A percentile compares a stretch with the other conserved stretches of the same genome.
phyloP scores from a whole-genome alignment of 2,888 invertebrate genomes.

The Oxytorus armatus region DNA sequence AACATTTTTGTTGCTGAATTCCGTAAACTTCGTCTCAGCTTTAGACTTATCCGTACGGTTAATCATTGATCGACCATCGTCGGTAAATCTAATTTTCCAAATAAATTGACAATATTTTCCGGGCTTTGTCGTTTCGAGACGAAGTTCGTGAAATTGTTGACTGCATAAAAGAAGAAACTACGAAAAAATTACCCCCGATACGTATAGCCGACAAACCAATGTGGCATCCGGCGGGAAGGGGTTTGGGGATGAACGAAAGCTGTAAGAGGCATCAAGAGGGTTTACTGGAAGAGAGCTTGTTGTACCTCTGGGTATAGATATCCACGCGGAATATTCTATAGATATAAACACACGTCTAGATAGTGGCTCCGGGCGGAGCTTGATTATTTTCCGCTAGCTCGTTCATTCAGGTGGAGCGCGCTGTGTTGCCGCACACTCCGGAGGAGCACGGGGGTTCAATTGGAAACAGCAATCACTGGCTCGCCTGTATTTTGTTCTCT shows the following conservation, averaged over 20 bases:
- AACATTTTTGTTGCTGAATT: neutral
- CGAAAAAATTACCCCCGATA: conserved; percentile 52
- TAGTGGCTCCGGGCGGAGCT: conserved; percentile 83
- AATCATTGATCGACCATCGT: neutral
- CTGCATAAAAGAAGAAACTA: conserved; percentile 37
- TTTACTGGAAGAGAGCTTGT: conserved; percentile 70
- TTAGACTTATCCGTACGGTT: neutral
- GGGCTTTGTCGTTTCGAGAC: neutral
- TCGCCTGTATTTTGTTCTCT: conserved; percentile 84
- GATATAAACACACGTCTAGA: conserved; percentile 73
- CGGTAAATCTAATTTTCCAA: neutral
- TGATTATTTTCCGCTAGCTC: conserved; percentile 84
- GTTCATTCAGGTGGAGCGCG: conserved; percentile 84
- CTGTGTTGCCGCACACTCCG: conserved; percentile 75
- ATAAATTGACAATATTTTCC: neutral
- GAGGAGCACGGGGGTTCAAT: conserved; percentile 81
- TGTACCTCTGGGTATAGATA: conserved; percentile 68
- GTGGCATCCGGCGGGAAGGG: conserved; percentile 52
- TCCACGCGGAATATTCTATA: conserved; percentile 68
- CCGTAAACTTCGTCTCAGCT: neutral
- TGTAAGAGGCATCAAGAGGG: conserved; percentile 67
- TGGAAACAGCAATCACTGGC: conserved; percentile 85
- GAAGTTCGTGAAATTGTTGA: conserved; percentile 20
- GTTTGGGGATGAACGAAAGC: conserved; percentile 49
- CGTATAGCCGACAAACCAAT: conserved; percentile 26